These are phyloP conservation scores for Cloeon dipterum DNA, from an alignment of 2,888 invertebrate genomes.

Conservation along the genomic window DNA sequence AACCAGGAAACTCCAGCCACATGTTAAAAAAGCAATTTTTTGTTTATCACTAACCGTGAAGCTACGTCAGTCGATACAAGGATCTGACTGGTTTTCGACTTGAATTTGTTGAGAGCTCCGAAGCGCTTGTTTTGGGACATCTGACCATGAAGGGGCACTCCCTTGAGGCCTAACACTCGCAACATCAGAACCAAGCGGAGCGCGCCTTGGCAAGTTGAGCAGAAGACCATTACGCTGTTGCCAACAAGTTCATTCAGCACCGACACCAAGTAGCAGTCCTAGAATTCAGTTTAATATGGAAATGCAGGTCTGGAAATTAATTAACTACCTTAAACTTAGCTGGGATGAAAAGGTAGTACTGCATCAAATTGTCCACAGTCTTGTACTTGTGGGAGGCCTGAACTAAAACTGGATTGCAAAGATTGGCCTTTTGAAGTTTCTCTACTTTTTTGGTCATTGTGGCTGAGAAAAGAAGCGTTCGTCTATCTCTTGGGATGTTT, in stretches of 20 bases:
- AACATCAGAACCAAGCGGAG: conserved; percentile 72
- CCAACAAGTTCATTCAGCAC: conserved; percentile 87
- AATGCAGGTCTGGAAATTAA: background rate
- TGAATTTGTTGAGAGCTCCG: conserved; percentile 90
- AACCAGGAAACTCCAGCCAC: no score
- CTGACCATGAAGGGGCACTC: conserved; percentile 95
- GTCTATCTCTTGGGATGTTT: conserved; percentile 63
- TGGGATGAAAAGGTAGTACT: conserved; percentile 88
- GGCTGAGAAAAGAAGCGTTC: conserved; percentile 89
- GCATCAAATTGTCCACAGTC: conserved; percentile 89
- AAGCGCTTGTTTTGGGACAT: conserved; percentile 95
- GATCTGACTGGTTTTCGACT: conserved; percentile 77
- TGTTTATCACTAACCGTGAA: conserved; percentile 38
- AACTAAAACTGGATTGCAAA: conserved; percentile 84
- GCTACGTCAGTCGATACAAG: conserved; percentile 97
- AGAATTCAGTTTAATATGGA: conserved; percentile 13
- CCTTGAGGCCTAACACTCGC: conserved; percentile 73
- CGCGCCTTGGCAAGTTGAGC: conserved; percentile 82
- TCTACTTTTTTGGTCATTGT: conserved; percentile 98
- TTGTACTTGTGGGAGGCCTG: conserved; percentile 92
- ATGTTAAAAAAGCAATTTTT: no score
- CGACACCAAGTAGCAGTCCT: conserved; percentile 92
- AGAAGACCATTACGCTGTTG: conserved; percentile 93
- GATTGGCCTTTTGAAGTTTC: conserved; percentile 84
- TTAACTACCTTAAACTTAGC: conserved; percentile 67